phyloP scores from a whole-genome alignment of 2,113 vertebrate genomes.

The Typhlomys cinereus region DNA sequence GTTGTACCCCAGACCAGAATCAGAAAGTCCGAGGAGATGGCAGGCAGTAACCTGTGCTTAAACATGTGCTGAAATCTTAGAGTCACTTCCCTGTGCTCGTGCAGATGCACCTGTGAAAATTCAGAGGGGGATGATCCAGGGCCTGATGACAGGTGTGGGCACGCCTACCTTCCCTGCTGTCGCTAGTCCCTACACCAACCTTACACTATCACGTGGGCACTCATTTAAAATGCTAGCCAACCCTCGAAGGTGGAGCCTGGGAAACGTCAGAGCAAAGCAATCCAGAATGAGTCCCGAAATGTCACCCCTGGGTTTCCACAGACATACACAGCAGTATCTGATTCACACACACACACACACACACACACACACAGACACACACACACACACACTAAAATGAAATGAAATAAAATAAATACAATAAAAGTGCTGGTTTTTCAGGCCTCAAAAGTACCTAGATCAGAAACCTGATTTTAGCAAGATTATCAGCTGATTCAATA shows the following conservation, averaged over 20 bases:
- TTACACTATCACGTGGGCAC: not conserved
- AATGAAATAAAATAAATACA: too few relatives aligned
- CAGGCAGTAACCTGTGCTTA: too few relatives aligned
- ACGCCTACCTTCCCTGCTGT: not conserved
- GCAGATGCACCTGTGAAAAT: not conserved
- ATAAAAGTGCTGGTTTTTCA: not conserved
- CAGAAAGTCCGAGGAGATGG: not conserved
- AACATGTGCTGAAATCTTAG: too few relatives aligned
- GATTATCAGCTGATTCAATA: not conserved
- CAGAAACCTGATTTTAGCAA: conserved; percentile 1
- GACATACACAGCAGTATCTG: too few relatives aligned
- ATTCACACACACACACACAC: too few relatives aligned
- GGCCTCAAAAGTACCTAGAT: not conserved
- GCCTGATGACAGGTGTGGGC: too few relatives aligned
- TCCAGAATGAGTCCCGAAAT: too few relatives aligned
- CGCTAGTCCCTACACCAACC: not conserved
- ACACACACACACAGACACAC: too few relatives aligned
- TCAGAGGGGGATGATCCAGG: not conserved
- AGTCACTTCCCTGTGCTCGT: not conserved
- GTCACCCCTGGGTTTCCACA: too few relatives aligned
- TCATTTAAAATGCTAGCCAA: not conserved
- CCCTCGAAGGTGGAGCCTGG: too few relatives aligned
- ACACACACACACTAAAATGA: too few relatives aligned
- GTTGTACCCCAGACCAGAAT: not conserved
- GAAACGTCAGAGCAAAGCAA: too few relatives aligned